These are phyloP conservation scores for Heliconius nattereri DNA, from an alignment of 1,140 invertebrate species.

Conservation along the genomic window DNA sequence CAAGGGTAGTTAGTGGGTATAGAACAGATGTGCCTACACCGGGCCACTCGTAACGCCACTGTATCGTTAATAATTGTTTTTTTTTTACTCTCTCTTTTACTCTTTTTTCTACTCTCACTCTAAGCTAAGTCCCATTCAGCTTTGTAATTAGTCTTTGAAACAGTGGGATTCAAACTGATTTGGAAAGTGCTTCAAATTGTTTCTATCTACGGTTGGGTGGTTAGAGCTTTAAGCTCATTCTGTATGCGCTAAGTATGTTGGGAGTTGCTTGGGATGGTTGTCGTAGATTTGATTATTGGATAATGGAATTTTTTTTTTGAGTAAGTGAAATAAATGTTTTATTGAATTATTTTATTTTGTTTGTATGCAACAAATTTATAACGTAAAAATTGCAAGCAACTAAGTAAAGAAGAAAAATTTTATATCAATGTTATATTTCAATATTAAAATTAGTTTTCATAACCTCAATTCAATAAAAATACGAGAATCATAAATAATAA, in stretches of 20 bases:
- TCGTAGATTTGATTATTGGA: background rate
- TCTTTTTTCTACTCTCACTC: constrained; percentile 57
- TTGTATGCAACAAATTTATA: background rate
- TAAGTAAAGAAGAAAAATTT: background rate
- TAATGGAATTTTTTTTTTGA: background rate
- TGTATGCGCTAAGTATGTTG: constrained; percentile 10
- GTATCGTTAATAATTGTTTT: constrained; percentile 77
- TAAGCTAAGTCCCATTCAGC: constrained; percentile 70
- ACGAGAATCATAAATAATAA: too few relatives aligned
- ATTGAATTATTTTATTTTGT: background rate
- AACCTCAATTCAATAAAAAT: background rate
- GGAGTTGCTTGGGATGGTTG: background rate
- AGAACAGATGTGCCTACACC: constrained; percentile 77
- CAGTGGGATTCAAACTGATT: constrained; percentile 53
- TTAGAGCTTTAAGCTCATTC: constrained; percentile 16
- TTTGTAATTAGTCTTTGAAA: constrained; percentile 78
- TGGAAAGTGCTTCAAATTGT: constrained; percentile 47
- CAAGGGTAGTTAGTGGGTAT: constrained; percentile 44
- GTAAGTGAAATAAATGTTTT: background rate
- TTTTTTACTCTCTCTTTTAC: constrained; percentile 65
- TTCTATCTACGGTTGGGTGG: constrained; percentile 33
- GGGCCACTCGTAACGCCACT: constrained; percentile 73
- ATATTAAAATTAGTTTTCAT: background rate
- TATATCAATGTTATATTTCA: background rate
- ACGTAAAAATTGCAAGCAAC: background rate